These are phyloP conservation scores for Alentia gelatinosa DNA, from an alignment of 2,888 invertebrate species.

Conservation along the genomic window DNA sequence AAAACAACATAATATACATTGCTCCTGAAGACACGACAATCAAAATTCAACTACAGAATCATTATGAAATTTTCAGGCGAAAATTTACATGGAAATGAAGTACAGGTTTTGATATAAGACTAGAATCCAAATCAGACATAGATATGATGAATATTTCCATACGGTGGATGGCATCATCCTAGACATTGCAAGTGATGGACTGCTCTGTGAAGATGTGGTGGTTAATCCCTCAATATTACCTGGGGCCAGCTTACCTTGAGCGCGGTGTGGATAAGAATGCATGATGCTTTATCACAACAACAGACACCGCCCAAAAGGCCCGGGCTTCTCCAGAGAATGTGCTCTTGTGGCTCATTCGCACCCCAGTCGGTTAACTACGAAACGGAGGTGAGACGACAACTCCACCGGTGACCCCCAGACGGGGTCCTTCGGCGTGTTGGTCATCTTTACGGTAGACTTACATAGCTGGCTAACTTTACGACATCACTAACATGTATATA, in stretches of 20 bases:
- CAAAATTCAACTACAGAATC: no score
- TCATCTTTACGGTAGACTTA: neutral
- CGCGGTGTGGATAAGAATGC: constrained; percentile 10
- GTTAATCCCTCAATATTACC: no score
- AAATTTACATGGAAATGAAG: no score
- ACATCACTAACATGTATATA: constrained; percentile 6
- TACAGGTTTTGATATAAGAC: no score
- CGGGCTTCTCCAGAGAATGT: constrained; percentile 43
- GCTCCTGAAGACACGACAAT: no score
- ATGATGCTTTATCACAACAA: constrained; percentile 31
- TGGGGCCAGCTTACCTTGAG: neutral
- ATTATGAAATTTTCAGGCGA: no score
- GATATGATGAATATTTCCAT: no score
- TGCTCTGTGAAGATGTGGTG: no score
- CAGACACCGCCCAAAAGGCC: constrained; percentile 43
- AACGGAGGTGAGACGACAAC: constrained; percentile 13
- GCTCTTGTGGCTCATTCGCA: constrained; percentile 28
- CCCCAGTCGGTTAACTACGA: constrained; percentile 39
- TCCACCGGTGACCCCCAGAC: neutral
- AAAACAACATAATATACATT: no score
- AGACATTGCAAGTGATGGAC: no score
- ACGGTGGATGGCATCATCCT: no score
- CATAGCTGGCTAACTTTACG: neutral
- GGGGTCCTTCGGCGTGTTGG: neutral
- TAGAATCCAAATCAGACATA: no score